Evolutionary conservation across 1,140 invertebrate species (phyloP), one percentile per base, ranked within the genome.

Genomic region (Drosophila murphyi): DNA sequence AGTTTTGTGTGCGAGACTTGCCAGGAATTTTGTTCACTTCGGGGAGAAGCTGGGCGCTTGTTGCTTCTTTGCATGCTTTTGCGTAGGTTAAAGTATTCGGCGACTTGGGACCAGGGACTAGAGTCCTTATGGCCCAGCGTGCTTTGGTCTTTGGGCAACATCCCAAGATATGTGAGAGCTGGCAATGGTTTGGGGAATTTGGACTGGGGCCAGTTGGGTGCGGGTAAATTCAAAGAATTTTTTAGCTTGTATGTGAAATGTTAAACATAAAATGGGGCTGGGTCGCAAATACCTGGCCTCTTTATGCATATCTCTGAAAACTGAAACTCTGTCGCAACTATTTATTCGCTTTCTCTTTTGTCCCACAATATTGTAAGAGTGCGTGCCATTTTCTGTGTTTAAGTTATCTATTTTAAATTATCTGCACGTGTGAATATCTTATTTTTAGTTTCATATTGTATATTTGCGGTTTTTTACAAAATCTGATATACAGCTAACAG

Each of bases 11-110:
- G 10, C 39, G 28, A 37, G 82, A 83, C 76, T 67, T 47, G 71
- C 41, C 54, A 52, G 82, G 79, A 78, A 88, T 87, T 76, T 70
- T 45, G 79, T 72, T 70, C 68, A 70, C 68, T 82, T 86, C 65
- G 65, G 62, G 82, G 48, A 32, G 65, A 43, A 29, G 82, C 59
- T 80, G 39, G 62, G 39, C 34, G 70, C 83, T 88, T 82, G 83
- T 68, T 81, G 79, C 67, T 82, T 79, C 82, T 78, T 78, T 67
- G 71, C 73, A 47, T 67, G 78, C 68, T 50, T 71, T 80, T 55
- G 57, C 55, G 43, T 56, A 48, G 54, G 54, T 78, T 63, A 39
- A 82, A 88, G 82, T 88, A 88, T 88, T 86, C 76, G 59, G 57
- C 78, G 73, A 72, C 62, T 47, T 50, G 64, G n/a, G 56, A 73